These are phyloP conservation scores for Panthera tigris DNA, from an alignment of 2,113 vertebrate genomes.

Conservation along the genomic window DNA sequence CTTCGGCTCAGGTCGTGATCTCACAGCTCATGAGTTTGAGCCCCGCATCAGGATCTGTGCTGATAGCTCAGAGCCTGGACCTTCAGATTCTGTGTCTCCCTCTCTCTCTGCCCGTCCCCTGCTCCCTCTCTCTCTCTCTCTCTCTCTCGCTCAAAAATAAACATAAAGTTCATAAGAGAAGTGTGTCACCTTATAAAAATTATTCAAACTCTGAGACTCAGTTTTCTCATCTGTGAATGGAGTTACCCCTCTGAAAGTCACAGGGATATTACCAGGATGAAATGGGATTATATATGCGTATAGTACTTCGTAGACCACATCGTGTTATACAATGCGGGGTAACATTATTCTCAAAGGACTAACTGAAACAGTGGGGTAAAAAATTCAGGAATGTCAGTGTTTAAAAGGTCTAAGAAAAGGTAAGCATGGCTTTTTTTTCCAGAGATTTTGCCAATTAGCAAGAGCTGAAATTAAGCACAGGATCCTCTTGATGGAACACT, in stretches of 20 bases:
- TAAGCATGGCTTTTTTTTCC: not conserved
- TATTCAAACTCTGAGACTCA: not conserved
- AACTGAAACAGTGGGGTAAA: not conserved
- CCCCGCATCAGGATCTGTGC: too few relatives aligned
- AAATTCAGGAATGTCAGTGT: not conserved
- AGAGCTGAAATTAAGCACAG: not conserved
- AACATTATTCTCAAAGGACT: not conserved
- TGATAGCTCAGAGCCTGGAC: too few relatives aligned
- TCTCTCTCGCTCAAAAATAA: too few relatives aligned
- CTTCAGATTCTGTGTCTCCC: too few relatives aligned
- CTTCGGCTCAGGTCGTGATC: too few relatives aligned
- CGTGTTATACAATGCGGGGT: not conserved
- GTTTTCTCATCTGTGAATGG: not conserved
- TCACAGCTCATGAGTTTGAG: too few relatives aligned
- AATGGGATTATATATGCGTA: not conserved
- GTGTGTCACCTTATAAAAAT: not conserved
- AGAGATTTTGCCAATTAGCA: not conserved
- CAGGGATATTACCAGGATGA: not conserved
- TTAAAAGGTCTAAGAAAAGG: conserved; percentile 2
- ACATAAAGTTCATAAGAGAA: not conserved
- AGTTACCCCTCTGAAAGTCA: not conserved
- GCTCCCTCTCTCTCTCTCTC: too few relatives aligned
- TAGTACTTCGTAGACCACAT: not conserved
- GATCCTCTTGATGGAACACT: not conserved
- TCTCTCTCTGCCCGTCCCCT: too few relatives aligned